A percentile compares a stretch with the other conserved stretches of the same genome.
phyloP scores from a whole-genome alignment of 1,140 invertebrate genomes.

The Physella acuta region DNA sequence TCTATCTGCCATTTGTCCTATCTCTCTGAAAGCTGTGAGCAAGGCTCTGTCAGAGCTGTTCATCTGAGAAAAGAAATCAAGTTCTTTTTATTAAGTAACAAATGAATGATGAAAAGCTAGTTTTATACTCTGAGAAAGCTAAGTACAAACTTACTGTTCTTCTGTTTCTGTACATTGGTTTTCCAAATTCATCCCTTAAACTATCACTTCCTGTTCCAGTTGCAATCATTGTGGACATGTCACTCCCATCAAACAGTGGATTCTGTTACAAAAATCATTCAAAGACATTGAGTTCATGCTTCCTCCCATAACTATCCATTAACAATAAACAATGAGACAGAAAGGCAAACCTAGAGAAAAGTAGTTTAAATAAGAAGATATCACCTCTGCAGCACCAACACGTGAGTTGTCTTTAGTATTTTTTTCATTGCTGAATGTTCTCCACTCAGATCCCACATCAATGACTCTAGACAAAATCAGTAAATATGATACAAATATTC shows the following conservation, averaged over 20 bases:
- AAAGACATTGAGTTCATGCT: too few species aligned
- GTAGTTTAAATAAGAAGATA: neutral
- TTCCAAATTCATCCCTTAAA: constrained; percentile 81
- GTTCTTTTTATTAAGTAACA: too few species aligned
- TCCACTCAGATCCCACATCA: constrained; percentile 99
- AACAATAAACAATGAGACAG: neutral
- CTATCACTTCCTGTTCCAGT: constrained; percentile 77
- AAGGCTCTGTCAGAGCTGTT: constrained; percentile 78
- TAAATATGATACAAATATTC: neutral
- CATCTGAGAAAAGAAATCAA: constrained; percentile 41
- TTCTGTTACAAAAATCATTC: too few species aligned
- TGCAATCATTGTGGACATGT: constrained; percentile 94
- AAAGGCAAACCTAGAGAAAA: neutral
- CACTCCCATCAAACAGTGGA: constrained; percentile 89
- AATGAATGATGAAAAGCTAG: neutral
- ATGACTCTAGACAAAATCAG: constrained; percentile 74
- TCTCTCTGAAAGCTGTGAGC: constrained; percentile 94
- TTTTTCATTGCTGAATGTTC: constrained; percentile 99
- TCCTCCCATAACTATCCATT: neutral
- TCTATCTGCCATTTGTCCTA: constrained; percentile 94
- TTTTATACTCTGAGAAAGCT: neutral
- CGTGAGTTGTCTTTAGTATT: constrained; percentile 94
- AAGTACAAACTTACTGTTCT: constrained; percentile 16
- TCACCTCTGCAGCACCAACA: constrained; percentile 78
- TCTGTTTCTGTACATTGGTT: constrained; percentile 88